A percentile compares a stretch with the other conserved stretches of the same genome.
Evolutionary conservation across 2,888 invertebrate species (phyloP).

Genomic region (Cantharis lateralis): DNA sequence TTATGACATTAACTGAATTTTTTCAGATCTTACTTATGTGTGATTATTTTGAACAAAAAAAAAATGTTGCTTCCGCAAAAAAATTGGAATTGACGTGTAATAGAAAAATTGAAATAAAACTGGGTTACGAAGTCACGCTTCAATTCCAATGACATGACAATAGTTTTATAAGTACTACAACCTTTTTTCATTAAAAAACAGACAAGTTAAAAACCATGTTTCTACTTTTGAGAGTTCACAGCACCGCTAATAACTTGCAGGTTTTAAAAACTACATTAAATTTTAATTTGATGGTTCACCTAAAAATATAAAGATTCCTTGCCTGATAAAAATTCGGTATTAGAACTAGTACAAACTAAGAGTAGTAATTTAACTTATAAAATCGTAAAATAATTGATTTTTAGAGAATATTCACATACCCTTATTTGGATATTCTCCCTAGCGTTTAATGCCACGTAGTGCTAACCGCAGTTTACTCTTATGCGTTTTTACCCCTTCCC

Average conservation of each 20-base stretch:
- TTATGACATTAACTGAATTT: background rate
- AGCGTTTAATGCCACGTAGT: background rate
- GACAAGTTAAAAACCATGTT: background rate
- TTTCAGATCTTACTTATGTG: background rate
- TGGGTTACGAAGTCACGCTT: background rate
- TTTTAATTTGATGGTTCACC: background rate
- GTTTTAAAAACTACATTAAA: background rate
- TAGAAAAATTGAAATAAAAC: background rate
- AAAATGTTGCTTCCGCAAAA: background rate
- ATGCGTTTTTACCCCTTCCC: background rate
- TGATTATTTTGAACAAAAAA: background rate
- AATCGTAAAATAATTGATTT: background rate
- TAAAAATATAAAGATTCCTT: background rate
- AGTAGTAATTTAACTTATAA: background rate
- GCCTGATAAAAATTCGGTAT: background rate
- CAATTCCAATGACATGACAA: background rate
- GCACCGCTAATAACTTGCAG: background rate
- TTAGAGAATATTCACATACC: background rate
- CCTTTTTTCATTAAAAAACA: background rate
- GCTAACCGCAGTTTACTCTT: background rate
- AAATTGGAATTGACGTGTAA: background rate
- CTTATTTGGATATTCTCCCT: background rate
- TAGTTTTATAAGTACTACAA: background rate
- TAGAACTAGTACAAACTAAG: too few relatives aligned
- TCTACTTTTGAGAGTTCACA: background rate